Conservation (phyloP, 1,140 invertebrate genomes). For the Anadara kagoshimensis region DNA sequence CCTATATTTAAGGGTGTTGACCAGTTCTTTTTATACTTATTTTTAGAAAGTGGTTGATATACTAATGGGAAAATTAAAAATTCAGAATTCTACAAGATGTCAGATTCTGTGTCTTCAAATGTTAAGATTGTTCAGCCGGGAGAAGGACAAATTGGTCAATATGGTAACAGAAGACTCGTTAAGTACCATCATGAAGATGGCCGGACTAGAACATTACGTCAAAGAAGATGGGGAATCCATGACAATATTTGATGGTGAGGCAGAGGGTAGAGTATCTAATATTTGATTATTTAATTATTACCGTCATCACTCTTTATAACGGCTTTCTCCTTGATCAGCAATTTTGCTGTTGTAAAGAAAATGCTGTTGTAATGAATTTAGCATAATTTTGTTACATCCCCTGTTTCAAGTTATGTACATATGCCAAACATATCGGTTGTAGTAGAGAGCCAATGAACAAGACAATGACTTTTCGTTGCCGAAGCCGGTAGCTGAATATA, state of each 20-base stretch:
- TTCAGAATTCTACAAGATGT: slow-evolving; percentile 50
- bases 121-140: slow-evolving; percentile 68
- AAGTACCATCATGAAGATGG: slow-evolving; percentile 60
- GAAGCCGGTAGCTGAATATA: too few relatives aligned
- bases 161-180: slow-evolving; percentile 62
- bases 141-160: slow-evolving; percentile 66
- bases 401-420: too few relatives aligned
- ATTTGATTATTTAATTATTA: too few relatives aligned
- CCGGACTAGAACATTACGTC: slow-evolving; percentile 65
- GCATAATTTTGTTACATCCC: too few relatives aligned
- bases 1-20: background rate
- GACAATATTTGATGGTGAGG: slow-evolving; percentile 55
- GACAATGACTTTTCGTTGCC: too few relatives aligned
- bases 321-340: too few relatives aligned
- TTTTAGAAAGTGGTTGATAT: slow-evolving; percentile 61
- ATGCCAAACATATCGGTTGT: too few relatives aligned
- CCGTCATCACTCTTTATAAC: too few relatives aligned
- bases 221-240: slow-evolving; percentile 55
- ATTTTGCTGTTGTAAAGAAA: too few relatives aligned
- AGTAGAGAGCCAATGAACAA: too few relatives aligned
- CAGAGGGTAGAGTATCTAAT: slow-evolving; percentile 37
- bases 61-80: slow-evolving; percentile 47
- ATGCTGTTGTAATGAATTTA: too few relatives aligned
- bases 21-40: slow-evolving; percentile 1
- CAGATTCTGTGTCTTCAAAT: slow-evolving; percentile 65